These are phyloP conservation scores for Apistogramma diplotaenia DNA, from an alignment of 2,113 vertebrate species.

Conservation along the genomic window DNA sequence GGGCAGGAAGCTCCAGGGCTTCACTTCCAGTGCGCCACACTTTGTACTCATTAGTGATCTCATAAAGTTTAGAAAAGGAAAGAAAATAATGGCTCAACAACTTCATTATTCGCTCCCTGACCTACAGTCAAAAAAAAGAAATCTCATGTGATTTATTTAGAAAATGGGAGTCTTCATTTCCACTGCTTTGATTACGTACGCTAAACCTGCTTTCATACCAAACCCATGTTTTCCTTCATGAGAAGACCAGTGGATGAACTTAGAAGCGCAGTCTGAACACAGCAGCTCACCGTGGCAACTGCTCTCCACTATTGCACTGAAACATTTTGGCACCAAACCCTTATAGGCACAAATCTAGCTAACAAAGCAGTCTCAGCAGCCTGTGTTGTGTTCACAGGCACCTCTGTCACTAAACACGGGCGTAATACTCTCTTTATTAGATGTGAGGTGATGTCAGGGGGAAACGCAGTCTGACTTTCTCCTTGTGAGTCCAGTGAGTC, in stretches of 20 bases:
- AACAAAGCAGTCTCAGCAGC: not conserved
- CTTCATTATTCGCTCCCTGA: not conserved
- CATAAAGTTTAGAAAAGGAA: not conserved
- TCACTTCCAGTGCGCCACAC: not conserved
- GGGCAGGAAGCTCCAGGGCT: not conserved
- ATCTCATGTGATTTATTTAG: not conserved
- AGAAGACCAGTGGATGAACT: not conserved
- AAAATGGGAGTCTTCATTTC: not conserved
- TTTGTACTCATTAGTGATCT: not conserved
- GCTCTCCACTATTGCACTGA: constrained; percentile 9
- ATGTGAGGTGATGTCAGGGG: not conserved
- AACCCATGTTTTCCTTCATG: not conserved
- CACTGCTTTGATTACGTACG: not conserved
- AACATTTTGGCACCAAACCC: constrained; percentile 47
- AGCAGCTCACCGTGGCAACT: not conserved
- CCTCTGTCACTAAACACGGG: not conserved
- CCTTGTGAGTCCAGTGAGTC: not conserved
- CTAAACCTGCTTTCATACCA: not conserved
- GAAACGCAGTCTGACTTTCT: not conserved
- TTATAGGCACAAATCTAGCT: constrained; percentile 39
- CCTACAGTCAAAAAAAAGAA: not conserved
- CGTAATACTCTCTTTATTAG: constrained; percentile 24
- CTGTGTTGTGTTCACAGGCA: not conserved
- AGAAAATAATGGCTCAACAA: not conserved
- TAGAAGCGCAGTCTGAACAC: not conserved